Conservation (phyloP, 2,888 invertebrate genomes). For the Eurois occulta region DNA sequence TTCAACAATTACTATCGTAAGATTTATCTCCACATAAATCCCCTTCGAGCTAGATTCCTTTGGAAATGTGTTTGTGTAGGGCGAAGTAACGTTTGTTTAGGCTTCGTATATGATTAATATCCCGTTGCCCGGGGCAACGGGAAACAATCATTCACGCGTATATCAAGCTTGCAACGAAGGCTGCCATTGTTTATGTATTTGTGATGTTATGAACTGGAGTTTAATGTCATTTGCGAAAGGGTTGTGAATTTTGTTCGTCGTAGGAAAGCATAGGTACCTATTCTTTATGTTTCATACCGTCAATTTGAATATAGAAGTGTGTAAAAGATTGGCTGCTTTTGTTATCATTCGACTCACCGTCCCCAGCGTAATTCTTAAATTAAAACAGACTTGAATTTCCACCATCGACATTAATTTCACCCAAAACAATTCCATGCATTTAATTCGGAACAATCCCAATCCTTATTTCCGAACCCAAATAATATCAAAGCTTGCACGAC, state of each 20-base stretch:
- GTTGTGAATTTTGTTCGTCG: background rate
- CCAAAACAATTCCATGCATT: conserved; percentile 3
- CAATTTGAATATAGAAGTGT: no score
- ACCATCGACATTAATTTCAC: background rate
- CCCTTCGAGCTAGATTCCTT: conserved; percentile 42
- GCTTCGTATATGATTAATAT: conserved; percentile 63
- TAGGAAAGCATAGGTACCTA: background rate
- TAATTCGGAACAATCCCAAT: background rate
- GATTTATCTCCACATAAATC: conserved; percentile 51
- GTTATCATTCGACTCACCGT: background rate
- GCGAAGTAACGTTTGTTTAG: conserved; percentile 53
- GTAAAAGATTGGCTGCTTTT: background rate
- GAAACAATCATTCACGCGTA: conserved; percentile 43
- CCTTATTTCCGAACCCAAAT: conserved; percentile 11
- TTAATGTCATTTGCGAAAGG: background rate
- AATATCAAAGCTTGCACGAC: conserved; percentile 16
- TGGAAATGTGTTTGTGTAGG: conserved; percentile 59
- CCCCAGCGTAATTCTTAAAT: background rate
- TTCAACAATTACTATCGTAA: conserved; percentile 46
- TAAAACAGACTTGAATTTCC: background rate
- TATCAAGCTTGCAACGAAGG: conserved; percentile 24
- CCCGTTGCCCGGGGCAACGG: conserved; percentile 23
- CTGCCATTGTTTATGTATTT: conserved; percentile 29
- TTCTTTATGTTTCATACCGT: background rate
- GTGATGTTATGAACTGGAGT: background rate